A percentile compares a stretch with the other conserved stretches of the same genome.
These are phyloP conservation scores for Tinea semifulvella DNA, from an alignment of 2,888 invertebrate genomes.

Conservation along the genomic window DNA sequence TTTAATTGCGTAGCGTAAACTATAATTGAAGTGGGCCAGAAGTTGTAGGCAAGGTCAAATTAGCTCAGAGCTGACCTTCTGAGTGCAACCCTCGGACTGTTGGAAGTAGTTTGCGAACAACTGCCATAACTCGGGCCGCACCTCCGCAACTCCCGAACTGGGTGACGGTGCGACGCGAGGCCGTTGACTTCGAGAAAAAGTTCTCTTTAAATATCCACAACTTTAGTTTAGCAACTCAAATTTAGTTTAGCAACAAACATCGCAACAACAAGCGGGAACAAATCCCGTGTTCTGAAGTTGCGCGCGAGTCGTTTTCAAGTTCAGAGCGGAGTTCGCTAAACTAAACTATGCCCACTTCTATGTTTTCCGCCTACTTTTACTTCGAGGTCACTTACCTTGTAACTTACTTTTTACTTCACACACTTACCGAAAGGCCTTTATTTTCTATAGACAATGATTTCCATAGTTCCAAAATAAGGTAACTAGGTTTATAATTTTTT, in stretches of 20 bases:
- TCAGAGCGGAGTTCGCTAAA: slow-evolving; percentile 27
- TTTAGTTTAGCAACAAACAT: slow-evolving; percentile 63
- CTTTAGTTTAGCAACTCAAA: slow-evolving; percentile 66
- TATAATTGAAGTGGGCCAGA: slow-evolving; percentile 20
- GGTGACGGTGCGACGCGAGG: slow-evolving; percentile 58
- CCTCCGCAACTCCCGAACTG: slow-evolving; percentile 55
- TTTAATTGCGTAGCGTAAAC: slow-evolving; percentile 2
- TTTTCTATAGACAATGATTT: no score
- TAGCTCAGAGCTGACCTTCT: slow-evolving; percentile 57
- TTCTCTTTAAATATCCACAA: slow-evolving; percentile 66
- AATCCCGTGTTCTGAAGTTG: slow-evolving; percentile 53
- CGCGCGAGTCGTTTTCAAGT: slow-evolving; percentile 65
- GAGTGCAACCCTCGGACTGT: slow-evolving; percentile 45
- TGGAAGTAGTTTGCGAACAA: slow-evolving; percentile 61
- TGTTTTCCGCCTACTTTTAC: slow-evolving; percentile 12
- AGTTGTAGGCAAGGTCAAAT: slow-evolving; percentile 62
- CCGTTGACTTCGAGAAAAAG: slow-evolving; percentile 67
- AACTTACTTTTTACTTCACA: slow-evolving; percentile 3
- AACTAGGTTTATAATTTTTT: no score
- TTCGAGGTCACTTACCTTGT: slow-evolving; percentile 14
- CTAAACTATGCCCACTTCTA: slow-evolving; percentile 6
- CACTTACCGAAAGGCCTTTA: neutral
- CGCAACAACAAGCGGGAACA: slow-evolving; percentile 62
- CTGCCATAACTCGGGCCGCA: slow-evolving; percentile 58
- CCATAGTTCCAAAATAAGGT: no score